These are phyloP conservation scores for Plagiodera versicolora DNA, from an alignment of 2,888 invertebrate species.

Conservation along the genomic window DNA sequence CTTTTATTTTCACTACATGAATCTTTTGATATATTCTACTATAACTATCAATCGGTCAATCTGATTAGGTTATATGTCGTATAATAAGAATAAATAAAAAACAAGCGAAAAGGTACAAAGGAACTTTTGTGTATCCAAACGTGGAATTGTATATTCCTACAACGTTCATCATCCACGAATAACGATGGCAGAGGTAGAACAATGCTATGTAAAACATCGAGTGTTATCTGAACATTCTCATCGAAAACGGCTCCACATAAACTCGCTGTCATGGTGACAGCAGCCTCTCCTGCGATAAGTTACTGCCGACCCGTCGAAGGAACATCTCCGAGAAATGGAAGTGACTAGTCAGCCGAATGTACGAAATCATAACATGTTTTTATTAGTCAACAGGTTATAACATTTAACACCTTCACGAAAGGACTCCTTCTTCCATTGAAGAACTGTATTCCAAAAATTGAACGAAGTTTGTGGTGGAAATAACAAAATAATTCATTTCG, in stretches of 20 bases:
- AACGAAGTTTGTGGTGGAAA: too few species aligned
- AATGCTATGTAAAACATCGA: constrained; percentile 51
- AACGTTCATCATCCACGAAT: constrained; percentile 4
- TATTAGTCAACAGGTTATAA: too few species aligned
- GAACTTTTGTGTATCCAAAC: neutral
- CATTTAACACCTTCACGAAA: too few species aligned
- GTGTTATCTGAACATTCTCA: constrained; percentile 54
- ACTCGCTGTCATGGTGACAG: constrained; percentile 54
- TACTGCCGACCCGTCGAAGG: constrained; percentile 32
- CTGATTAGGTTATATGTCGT: too few species aligned
- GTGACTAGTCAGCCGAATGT: neutral
- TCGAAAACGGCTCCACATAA: constrained; percentile 53
- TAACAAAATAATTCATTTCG: too few species aligned
- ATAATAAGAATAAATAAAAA: neutral
- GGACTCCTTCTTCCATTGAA: too few species aligned
- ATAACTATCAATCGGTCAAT: too few species aligned
- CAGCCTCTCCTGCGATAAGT: constrained; percentile 44
- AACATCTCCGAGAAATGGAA: constrained; percentile 10
- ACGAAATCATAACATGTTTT: constrained; percentile 1
- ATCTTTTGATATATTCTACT: too few species aligned
- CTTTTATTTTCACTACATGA: too few species aligned
- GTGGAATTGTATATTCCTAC: neutral
- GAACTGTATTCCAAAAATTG: too few species aligned
- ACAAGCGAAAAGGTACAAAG: neutral
- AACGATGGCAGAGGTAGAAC: constrained; percentile 40